A percentile compares a stretch with the other conserved stretches of the same genome.
Evolutionary conservation across 2,888 invertebrate species (phyloP).

Genomic region (Ceriagrion tenellum): DNA sequence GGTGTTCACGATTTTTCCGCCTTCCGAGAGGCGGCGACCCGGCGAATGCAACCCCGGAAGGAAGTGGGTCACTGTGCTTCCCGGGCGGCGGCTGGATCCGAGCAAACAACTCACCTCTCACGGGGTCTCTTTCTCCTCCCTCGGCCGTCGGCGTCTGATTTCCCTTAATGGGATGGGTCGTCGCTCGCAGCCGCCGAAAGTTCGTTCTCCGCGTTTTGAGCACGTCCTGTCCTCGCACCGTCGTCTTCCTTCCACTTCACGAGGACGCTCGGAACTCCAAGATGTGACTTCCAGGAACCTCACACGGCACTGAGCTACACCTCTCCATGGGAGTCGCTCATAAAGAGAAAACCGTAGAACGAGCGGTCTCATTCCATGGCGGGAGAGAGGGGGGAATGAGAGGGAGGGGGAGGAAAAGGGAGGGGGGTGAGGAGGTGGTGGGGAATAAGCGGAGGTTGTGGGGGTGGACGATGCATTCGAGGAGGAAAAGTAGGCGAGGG

Average conservation of each 20-base stretch:
- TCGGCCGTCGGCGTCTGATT: neutral
- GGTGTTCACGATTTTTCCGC: neutral
- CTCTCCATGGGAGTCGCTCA: conserved; percentile 14
- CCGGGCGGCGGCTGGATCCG: neutral
- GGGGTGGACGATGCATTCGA: neutral
- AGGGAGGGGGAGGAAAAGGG: neutral
- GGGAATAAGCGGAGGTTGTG: neutral
- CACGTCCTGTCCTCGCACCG: neutral
- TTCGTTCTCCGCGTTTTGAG: neutral
- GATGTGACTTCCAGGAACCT: conserved; percentile 43
- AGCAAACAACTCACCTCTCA: neutral
- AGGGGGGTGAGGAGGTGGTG: neutral
- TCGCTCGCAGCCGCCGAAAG: neutral
- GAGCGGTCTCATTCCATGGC: conserved; percentile 46
- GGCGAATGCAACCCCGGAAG: neutral
- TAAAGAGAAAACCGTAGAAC: conserved; percentile 50
- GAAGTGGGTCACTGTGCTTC: conserved; percentile 21
- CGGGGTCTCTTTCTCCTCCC: neutral
- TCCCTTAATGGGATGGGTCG: neutral
- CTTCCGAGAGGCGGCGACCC: neutral
- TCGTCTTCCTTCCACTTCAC: neutral
- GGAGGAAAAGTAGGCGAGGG: conserved; percentile 15
- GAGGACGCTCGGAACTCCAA: neutral
- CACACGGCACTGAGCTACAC: conserved; percentile 8
- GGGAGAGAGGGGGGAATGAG: neutral